phyloP scores from a whole-genome alignment of 2,113 vertebrate species.

The Gavia stellata region DNA sequence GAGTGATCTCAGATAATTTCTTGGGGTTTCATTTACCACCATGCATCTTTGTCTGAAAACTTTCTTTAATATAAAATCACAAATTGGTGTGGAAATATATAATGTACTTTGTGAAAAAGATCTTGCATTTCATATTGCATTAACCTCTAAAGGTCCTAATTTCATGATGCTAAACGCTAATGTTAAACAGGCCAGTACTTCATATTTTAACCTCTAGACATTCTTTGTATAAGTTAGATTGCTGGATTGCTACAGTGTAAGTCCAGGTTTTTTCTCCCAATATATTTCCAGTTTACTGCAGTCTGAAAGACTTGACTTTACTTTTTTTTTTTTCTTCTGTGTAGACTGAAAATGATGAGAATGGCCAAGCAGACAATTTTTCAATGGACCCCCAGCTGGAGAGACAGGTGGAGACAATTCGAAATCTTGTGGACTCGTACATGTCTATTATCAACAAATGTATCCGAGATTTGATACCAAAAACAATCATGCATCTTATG shows the following conservation, averaged over 20 bases:
- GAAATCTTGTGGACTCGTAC: constrained; percentile 91
- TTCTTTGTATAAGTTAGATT: not conserved
- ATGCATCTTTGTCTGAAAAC: fast-evolving
- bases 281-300: not conserved
- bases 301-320: not conserved
- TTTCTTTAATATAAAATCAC: not conserved
- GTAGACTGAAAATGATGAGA: constrained; percentile 78
- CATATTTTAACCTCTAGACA: not conserved
- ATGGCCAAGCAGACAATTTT: constrained; percentile 80
- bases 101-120: not conserved
- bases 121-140: not conserved
- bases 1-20: not conserved
- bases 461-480: constrained; percentile 88
- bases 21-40: not conserved
- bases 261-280: not conserved
- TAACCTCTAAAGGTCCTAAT: not conserved
- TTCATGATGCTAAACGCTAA: not conserved
- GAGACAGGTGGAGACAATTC: constrained; percentile 91
- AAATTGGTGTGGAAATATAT: not conserved
- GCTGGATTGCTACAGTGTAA: not conserved
- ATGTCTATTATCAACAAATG: constrained; percentile 92
- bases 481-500: constrained; percentile 94
- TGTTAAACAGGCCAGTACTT: not conserved
- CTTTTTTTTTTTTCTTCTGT: not conserved
- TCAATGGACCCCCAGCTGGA: constrained; percentile 89